A percentile compares a stretch with the other conserved stretches of the same genome.
Evolutionary conservation across 2,797 vertebrate genomes (phyloP).

Genomic region (Hyperoplus lanceolatus): DNA sequence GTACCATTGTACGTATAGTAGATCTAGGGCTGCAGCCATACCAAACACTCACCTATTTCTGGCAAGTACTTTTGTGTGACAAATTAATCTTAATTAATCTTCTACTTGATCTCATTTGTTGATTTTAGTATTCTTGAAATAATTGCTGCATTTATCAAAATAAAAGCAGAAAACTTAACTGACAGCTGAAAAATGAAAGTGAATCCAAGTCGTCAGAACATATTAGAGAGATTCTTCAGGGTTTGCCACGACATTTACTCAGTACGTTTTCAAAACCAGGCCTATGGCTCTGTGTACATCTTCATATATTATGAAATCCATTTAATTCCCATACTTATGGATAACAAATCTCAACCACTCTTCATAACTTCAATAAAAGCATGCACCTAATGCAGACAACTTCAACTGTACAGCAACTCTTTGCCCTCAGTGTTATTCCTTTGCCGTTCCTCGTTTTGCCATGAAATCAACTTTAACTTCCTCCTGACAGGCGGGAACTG

Average conservation of each 20-base stretch:
- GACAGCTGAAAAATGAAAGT: background rate
- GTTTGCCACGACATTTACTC: background rate
- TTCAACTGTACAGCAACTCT: background rate
- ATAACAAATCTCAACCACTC: background rate
- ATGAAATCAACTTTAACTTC: slow-evolving; percentile 59
- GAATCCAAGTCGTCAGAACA: background rate
- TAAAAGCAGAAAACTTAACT: background rate
- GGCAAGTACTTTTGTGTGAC: too few species aligned
- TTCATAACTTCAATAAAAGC: background rate
- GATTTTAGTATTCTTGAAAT: background rate
- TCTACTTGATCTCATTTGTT: background rate
- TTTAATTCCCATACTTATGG: slow-evolving; percentile 4
- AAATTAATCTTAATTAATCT: too few species aligned
- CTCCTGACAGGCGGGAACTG: slow-evolving; percentile 34
- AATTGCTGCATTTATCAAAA: background rate
- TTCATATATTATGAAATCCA: background rate
- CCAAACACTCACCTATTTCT: background rate
- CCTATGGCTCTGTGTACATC: background rate
- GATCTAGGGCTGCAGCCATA: background rate
- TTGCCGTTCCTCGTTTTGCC: slow-evolving; percentile 27
- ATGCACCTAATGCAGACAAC: background rate
- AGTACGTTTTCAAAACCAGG: background rate
- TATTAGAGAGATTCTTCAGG: background rate
- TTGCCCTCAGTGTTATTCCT: background rate
- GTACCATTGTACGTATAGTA: background rate